Base-by-base conservation (phyloP, 2,888 invertebrate species). In the Pyrochroa serraticornis region DNA sequence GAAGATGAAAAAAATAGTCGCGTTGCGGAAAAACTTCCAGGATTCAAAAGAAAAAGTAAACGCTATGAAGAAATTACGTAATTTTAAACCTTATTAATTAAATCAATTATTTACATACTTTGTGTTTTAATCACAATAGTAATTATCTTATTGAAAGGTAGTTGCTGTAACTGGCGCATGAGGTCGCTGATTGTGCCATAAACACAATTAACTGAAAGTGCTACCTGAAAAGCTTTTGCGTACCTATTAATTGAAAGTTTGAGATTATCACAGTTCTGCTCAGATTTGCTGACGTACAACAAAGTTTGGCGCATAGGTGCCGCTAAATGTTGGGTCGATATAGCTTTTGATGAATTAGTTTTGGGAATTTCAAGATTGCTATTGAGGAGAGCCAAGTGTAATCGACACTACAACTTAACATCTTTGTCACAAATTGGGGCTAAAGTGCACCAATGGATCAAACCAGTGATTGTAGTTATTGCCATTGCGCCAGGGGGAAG, bases 1-100 rank as follows among this genome's bases (percentile, higher is more conserved):
- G 0, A 95, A 96, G 80, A 91, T 87, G 88, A 85, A 87, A 82
- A 92, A 93, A 76, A 85, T 97, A 67, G 87, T 89, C 1, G 86
- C 89, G 14, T 77, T 97, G 49, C 83, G 93, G 46, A 89, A 92
- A 68, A 95, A 93, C 76, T 96, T 93, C 81, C 95, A 96, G 76
- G 92, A 95, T 69, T 96, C 96, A 72, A 96, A 95, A 75, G 88
- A 88, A 71, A 91, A 90, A 78, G 89, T 97, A 58, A 87, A 88
- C 60, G 81, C 87, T 52, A 85, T 97, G 69, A 95, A 92, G 79
- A 86, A 90, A 66, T 87, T 88, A 38, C 83, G 96, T 75, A 91
- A 91, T 71, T 97, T 97, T 80, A 92, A 87, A 76, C 97, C 97
- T 12, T 93, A 92, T 83, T 93, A 67, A 70, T 13, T n/a, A n/a